Percentiles rank a stretch among this genome's conserved stretches.
These are phyloP conservation scores for Habropoda laboriosa DNA, from an alignment of 1,140 invertebrate species.

Conservation along the genomic window DNA sequence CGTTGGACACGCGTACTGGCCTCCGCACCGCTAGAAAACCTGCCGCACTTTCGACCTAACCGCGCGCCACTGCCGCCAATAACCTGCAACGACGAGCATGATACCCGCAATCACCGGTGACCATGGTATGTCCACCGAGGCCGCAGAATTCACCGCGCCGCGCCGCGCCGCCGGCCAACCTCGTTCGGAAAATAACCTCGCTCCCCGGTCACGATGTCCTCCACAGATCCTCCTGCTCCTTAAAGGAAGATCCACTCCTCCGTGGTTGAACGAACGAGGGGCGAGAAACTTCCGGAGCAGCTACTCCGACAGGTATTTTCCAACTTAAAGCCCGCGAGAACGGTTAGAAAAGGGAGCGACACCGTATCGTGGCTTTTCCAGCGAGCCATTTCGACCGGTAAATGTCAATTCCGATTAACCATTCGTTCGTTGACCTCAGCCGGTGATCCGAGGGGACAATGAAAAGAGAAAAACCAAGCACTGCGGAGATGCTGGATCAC, in stretches of 20 bases:
- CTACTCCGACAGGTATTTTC: too few species aligned
- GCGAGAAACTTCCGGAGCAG: too few species aligned
- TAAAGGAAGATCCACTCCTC: too few species aligned
- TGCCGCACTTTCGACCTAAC: conserved; percentile 49
- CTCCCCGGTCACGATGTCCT: not conserved
- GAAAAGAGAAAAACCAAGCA: conserved; percentile 31
- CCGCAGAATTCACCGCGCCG: conserved; percentile 32
- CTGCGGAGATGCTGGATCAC: conserved; percentile 52
- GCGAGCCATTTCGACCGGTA: too few species aligned
- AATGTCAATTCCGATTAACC: too few species aligned
- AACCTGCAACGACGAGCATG: conserved; percentile 51
- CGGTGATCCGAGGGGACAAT: not conserved
- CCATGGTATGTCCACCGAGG: conserved; percentile 16
- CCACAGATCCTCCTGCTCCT: too few species aligned
- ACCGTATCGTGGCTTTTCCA: too few species aligned
- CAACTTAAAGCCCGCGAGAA: too few species aligned
- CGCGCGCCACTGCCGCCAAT: conserved; percentile 54
- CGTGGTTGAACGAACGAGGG: too few species aligned
- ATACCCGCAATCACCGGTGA: conserved; percentile 31
- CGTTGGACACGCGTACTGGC: conserved; percentile 26
- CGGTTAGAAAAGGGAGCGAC: too few species aligned
- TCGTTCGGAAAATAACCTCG: conserved; percentile 6
- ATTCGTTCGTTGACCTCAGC: not conserved
- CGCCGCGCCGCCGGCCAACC: conserved; percentile 9
- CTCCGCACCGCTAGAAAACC: conserved; percentile 32